Evolutionary conservation across 2,888 invertebrate species (phyloP), one percentile per base, ranked within the genome.

Genomic region (Drosophila antonietae): DNA sequence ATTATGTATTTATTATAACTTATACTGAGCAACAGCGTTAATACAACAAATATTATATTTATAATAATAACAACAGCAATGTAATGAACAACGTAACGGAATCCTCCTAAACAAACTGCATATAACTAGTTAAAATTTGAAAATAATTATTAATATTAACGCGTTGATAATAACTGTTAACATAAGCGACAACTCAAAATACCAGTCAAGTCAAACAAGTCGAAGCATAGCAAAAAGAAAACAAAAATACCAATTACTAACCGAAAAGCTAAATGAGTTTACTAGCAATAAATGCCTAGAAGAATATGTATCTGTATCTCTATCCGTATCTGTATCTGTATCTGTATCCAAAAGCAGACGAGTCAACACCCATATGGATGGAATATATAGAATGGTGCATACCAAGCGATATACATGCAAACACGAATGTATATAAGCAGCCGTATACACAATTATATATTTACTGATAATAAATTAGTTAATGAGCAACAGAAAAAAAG

Each of bases 1-100:
- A 87, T 88, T 90, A 88, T 89, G 83, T 87, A 89, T 90, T 89
- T 90, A 89, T 90, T 89, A 83, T 80, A 88, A 89, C 79, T 79
- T 90, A 87, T 87, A 90, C 78, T 68, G 83, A 84, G 56, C 85
- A 80, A 74, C 77, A 76, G 67, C 71, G 67, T 73, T 69, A 75
- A 81, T 64, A 67, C 68, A 62, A 78, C 68, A 59, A 60, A 63
- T 49, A 59, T 62, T 68, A 67, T 62, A 53, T 68, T 39, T 62
- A 59, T 53, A 73, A 58, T 35, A 70, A 56, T 51, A 56, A 64
- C 57, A 56, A 64, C 57, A 56, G 68, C 60, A 87, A 79, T 66
- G 70, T 76, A 83, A 80, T 67, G 67, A 80, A 68, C 59, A 81
- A 77, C 74, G 88, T 81, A 84, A 88, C 81, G 75, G 80, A 80